Evolutionary conservation across 37 sponge, comb jelly and placozoan genomes (phyloP).

Genomic region (Aphrocallistes beatrix): DNA sequence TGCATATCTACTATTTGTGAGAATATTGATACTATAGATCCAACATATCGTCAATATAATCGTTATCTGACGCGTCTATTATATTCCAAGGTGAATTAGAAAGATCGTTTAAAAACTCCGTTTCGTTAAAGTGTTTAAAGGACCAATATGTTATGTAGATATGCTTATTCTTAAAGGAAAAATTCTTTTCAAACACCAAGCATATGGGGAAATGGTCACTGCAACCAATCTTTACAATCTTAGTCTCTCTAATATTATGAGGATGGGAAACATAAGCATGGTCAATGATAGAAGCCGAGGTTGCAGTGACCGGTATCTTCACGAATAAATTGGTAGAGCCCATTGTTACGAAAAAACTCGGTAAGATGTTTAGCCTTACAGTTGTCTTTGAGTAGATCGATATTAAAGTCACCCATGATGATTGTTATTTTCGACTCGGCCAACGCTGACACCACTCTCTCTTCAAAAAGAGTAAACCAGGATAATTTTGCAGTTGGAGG

Average conservation of each 20-base stretch:
- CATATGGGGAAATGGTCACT: conserved; percentile 3
- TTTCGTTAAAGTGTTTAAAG: background rate
- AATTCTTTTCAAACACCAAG: background rate
- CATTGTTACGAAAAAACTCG: background rate
- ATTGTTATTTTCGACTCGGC: background rate
- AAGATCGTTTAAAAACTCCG: background rate
- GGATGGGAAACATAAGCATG: background rate
- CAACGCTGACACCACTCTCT: background rate
- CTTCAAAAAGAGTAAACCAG: background rate
- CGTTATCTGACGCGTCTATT: background rate
- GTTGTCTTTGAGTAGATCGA: background rate
- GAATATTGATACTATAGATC: background rate
- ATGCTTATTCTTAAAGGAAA: background rate
- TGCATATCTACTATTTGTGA: background rate
- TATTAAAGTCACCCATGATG: background rate
- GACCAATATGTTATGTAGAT: background rate
- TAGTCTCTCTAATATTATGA: background rate
- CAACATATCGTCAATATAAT: background rate
- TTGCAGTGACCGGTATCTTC: background rate
- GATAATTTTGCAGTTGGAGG: background rate
- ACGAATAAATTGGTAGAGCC: background rate
- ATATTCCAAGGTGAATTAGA: conserved; percentile 4
- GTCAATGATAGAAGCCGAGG: background rate
- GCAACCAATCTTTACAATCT: background rate
- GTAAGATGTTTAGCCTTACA: background rate